phyloP scores from a whole-genome alignment of 2,888 invertebrate genomes.

The Allygus modestus region DNA sequence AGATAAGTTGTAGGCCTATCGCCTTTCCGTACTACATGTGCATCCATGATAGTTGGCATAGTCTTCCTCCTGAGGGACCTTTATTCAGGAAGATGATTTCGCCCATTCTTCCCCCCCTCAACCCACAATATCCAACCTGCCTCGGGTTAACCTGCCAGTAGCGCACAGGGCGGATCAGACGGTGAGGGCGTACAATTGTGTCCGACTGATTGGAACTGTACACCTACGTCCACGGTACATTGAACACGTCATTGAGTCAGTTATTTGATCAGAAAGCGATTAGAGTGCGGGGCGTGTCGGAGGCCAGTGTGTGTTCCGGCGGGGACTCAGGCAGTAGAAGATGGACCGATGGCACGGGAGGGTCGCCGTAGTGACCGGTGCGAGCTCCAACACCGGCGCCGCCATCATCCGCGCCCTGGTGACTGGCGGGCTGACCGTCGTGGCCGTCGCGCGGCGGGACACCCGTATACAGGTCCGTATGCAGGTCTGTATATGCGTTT shows the following conservation, averaged over 20 bases:
- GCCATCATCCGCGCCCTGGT: conserved; percentile 63
- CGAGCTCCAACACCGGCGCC: conserved; percentile 64
- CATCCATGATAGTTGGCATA: too few species aligned
- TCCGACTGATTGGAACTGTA: conserved; percentile 53
- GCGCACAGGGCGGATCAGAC: neutral
- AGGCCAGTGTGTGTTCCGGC: neutral
- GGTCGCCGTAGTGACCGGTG: conserved; percentile 67
- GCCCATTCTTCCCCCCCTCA: too few species aligned
- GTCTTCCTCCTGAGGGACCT: too few species aligned
- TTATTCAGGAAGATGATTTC: too few species aligned
- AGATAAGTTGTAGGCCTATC: too few species aligned
- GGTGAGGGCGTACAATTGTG: conserved; percentile 12
- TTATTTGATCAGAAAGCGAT: conserved; percentile 55
- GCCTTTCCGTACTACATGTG: too few species aligned
- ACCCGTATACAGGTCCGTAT: conserved; percentile 74
- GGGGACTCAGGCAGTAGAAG: neutral
- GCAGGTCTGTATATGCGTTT: conserved; percentile 24
- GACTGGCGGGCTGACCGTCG: conserved; percentile 64
- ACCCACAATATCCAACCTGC: too few species aligned
- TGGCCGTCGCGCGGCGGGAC: conserved; percentile 76
- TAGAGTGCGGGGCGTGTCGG: neutral
- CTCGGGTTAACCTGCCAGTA: neutral
- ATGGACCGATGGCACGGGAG: conserved; percentile 65
- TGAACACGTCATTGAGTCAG: conserved; percentile 46
- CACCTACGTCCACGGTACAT: conserved; percentile 48